These are phyloP conservation scores for Battus philenor DNA, from an alignment of 1,140 invertebrate species.

Conservation along the genomic window DNA sequence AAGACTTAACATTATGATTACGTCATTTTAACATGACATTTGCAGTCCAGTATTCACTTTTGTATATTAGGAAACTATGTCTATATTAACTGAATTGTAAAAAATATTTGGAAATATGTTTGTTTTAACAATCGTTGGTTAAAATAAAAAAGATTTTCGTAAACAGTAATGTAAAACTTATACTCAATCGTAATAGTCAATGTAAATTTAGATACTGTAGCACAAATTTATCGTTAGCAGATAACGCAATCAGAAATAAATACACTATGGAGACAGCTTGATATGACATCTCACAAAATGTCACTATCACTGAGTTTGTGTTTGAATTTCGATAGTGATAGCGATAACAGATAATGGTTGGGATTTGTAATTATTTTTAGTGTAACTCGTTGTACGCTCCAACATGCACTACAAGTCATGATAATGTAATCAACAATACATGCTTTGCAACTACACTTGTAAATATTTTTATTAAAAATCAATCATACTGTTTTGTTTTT, in stretches of 20 bases:
- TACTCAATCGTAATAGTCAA: not conserved
- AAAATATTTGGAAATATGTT: no score
- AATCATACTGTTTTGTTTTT: no score
- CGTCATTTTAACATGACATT: no score
- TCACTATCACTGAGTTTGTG: slow-evolving; percentile 45
- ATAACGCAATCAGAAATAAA: slow-evolving; percentile 55
- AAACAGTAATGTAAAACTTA: not conserved
- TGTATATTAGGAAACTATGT: no score
- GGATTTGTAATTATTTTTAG: slow-evolving; percentile 33
- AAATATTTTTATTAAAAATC: no score
- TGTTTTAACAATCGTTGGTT: not conserved
- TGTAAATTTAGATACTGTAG: slow-evolving; percentile 30
- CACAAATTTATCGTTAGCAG: slow-evolving; percentile 31
- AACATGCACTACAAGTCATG: slow-evolving; percentile 12
- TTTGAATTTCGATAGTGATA: slow-evolving; percentile 47
- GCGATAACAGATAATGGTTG: slow-evolving; percentile 32
- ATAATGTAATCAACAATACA: slow-evolving; percentile 11
- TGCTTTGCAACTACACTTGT: slow-evolving; percentile 1
- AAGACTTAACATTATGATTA: no score
- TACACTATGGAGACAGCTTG: slow-evolving; percentile 44
- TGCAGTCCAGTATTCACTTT: no score
- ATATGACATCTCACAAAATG: slow-evolving; percentile 55
- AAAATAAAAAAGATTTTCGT: not conserved
- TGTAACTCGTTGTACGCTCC: slow-evolving; percentile 19
- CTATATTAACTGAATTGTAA: no score